Evolutionary conservation across 2,113 vertebrate species (phyloP).

Genomic region (Leptocoma aspasia): DNA sequence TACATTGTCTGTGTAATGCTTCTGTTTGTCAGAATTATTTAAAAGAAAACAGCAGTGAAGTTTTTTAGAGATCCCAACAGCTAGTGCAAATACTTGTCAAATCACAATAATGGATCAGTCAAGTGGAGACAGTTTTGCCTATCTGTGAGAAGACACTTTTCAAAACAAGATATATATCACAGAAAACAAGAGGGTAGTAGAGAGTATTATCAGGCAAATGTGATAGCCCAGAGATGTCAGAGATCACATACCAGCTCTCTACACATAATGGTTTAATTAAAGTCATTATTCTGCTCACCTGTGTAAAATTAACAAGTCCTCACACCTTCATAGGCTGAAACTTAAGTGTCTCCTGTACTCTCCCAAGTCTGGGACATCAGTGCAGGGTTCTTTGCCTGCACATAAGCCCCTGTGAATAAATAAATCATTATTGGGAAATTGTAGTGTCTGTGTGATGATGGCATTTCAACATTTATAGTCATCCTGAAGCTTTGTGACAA

Average conservation of each 20-base stretch:
- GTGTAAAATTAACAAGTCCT: background rate
- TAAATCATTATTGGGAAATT: background rate
- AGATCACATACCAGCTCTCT: background rate
- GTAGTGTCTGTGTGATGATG: background rate
- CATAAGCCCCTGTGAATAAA: background rate
- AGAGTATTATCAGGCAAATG: background rate
- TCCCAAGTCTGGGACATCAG: background rate
- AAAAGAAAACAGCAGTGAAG: background rate
- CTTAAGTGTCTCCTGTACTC: background rate
- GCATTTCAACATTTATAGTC: background rate
- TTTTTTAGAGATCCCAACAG: background rate
- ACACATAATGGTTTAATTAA: background rate
- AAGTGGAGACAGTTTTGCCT: background rate
- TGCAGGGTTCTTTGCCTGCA: background rate
- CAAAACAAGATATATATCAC: background rate
- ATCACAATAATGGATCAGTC: background rate
- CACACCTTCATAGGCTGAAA: background rate
- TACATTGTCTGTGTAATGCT: background rate
- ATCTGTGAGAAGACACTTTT: background rate
- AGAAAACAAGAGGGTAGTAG: background rate
- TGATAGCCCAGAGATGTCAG: background rate
- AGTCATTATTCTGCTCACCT: background rate
- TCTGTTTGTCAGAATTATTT: background rate
- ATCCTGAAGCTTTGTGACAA: background rate
- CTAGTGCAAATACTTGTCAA: background rate